Conservation (phyloP, 1,140 invertebrate species). For the Drosophila pseudoananassae region DNA sequence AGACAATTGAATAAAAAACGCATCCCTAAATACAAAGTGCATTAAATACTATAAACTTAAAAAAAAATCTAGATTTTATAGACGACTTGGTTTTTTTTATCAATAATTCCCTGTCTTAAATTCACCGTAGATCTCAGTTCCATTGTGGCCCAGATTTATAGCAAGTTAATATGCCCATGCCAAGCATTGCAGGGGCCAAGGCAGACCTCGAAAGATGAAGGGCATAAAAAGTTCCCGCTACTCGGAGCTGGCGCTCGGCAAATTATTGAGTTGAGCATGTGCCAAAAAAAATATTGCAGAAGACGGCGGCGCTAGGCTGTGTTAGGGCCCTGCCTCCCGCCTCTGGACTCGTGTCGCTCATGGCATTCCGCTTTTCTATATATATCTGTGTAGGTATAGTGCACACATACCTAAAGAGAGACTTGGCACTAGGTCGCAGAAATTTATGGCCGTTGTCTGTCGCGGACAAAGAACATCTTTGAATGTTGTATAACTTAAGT, state of each 20-base stretch:
- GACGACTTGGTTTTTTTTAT: too few relatives aligned
- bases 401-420: slow-evolving; percentile 21
- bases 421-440: slow-evolving; percentile 72
- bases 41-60: not conserved
- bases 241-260: slow-evolving; percentile 66
- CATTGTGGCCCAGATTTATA: slow-evolving; percentile 69
- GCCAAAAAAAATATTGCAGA: slow-evolving; percentile 76
- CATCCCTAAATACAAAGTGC: too few relatives aligned
- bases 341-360: slow-evolving; percentile 29
- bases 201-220: not conserved
- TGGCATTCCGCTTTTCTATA: slow-evolving; percentile 47
- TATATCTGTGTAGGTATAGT: not conserved
- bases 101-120: not conserved
- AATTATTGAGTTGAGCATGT: slow-evolving; percentile 81
- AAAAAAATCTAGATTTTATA: not conserved
- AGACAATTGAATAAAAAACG: too few relatives aligned
- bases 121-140: slow-evolving; percentile 49
- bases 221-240: slow-evolving; percentile 68
- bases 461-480: slow-evolving; percentile 82
- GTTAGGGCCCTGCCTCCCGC: not conserved
- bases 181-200: slow-evolving; percentile 41
- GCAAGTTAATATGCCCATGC: slow-evolving; percentile 78
- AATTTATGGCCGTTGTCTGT: slow-evolving; percentile 82
- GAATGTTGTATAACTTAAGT: slow-evolving; percentile 83
- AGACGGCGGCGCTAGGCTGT: slow-evolving; percentile 43